phyloP scores from a whole-genome alignment of 2,113 vertebrate genomes.

The Tylochromis polylepis region DNA sequence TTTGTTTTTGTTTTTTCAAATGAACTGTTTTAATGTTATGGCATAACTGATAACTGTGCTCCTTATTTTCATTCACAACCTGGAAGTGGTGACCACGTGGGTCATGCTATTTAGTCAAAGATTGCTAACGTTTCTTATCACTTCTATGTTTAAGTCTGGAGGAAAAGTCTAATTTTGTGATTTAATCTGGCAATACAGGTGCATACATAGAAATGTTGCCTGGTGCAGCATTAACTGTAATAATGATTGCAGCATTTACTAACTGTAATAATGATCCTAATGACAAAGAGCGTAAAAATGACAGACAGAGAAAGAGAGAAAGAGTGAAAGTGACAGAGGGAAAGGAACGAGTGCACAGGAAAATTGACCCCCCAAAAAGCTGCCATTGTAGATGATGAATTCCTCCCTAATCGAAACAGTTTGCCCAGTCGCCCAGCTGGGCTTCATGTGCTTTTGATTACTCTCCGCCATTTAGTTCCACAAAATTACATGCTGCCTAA shows the following conservation, averaged over 20 bases:
- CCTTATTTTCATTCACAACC: neutral
- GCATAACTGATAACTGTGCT: neutral
- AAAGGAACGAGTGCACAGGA: conserved; percentile 68
- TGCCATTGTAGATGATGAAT: conserved; percentile 93
- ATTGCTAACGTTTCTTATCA: neutral
- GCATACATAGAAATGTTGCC: neutral
- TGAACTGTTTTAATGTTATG: neutral
- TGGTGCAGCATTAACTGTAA: neutral
- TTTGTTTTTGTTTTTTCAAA: neutral
- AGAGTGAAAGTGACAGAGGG: conserved; percentile 64
- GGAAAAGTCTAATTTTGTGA: neutral
- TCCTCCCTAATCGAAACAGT: conserved; percentile 95
- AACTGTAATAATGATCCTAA: conserved; percentile 25
- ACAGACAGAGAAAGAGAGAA: conserved; percentile 29
- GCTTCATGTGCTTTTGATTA: conserved; percentile 99
- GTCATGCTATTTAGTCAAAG: neutral
- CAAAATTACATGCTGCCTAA: conserved; percentile 99
- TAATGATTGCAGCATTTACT: neutral
- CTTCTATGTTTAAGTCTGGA: neutral
- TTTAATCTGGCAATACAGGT: neutral
- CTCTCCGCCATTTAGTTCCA: conserved; percentile 99
- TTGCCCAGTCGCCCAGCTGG: conserved; percentile 97
- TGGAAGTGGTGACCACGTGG: neutral
- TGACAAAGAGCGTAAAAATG: conserved; percentile 13
- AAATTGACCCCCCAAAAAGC: conserved; percentile 88